Evolutionary conservation across 2,797 vertebrate species (phyloP), one percentile per base, ranked within the genome.

Genomic region (Dendrocincla fuliginosa): DNA sequence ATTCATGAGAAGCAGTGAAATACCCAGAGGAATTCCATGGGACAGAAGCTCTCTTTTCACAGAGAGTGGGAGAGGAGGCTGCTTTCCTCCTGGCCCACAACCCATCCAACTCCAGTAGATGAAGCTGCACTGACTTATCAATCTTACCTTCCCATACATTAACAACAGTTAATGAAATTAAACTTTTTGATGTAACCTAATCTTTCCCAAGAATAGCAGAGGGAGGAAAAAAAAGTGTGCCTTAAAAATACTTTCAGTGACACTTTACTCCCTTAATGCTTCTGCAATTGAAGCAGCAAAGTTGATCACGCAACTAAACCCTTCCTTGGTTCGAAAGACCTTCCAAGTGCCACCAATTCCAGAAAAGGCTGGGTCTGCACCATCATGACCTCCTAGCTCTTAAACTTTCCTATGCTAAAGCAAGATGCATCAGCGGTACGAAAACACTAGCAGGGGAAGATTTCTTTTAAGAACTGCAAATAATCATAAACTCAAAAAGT

Each of bases 221-320:
- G 11, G 2, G 1, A 4, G 3, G 13, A 2, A 0, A 1, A 10
- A 11, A 18, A 30, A 5, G 1, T 13, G 22, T 16, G 39, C 2
- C 85, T 53, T n/a, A 17, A 41, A 57, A 70, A 32, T 16, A 30
- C 14, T 41, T 65, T 68, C 33, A 42, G 50, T 39, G 9, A 6
- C 50, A 65, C 3, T 56, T 82, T 33, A 28, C n/a, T 60, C 84
- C 30, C 50, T 79, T 42, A 77, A 39, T 9, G 9, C 9, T 85
- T 82, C 71, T 73, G 18, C 18, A 19, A n/a, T 12, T 47, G 71
- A 5, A 63, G 50, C 8, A 44, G n/a, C 41, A 92, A 68, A 84
- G 39, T 8, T 57, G 60, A 70, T 69, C 35, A 37, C 33, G 8
- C 41, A 50, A 18, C 17, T 24, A 49, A 71, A 30, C 4, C 6